phyloP scores from a whole-genome alignment of 37 sponge, comb jelly and placozoan species.

The Bolinopsis microptera region DNA sequence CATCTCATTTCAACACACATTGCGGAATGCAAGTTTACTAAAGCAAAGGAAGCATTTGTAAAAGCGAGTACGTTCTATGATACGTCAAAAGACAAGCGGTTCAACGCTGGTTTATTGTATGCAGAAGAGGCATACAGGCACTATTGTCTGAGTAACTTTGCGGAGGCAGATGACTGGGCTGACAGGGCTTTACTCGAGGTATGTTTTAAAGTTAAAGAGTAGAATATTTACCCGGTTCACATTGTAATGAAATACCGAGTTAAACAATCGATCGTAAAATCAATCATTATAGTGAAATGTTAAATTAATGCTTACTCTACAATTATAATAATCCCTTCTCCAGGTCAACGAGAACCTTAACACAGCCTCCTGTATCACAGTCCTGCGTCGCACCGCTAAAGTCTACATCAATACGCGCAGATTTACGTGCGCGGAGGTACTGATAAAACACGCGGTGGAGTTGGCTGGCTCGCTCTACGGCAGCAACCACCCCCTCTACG shows the following conservation, averaged over 20 bases:
- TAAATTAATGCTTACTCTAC: background rate
- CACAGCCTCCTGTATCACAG: background rate
- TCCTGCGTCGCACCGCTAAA: slow-evolving; percentile 29
- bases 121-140: slow-evolving; percentile 39
- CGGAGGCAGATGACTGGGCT: slow-evolving; percentile 13
- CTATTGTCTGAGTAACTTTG: slow-evolving; percentile 32
- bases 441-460: slow-evolving; percentile 29
- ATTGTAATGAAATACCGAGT: background rate
- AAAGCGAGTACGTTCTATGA: slow-evolving; percentile 44
- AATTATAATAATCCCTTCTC: background rate
- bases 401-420: slow-evolving; percentile 62
- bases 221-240: background rate
- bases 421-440: slow-evolving; percentile 9
- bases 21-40: slow-evolving; percentile 32
- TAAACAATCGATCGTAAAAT: background rate
- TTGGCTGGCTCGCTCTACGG: background rate
- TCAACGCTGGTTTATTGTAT: slow-evolving; percentile 9
- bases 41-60: slow-evolving; percentile 25
- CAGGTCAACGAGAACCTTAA: background rate
- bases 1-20: slow-evolving; percentile 41
- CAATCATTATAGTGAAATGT: background rate
- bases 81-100: background rate
- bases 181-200: background rate
- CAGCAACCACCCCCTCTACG: slow-evolving; percentile 25
- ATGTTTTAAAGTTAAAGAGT: background rate